Conservation (phyloP, 2,113 vertebrate species). For the Atlantisia rogersi region DNA sequence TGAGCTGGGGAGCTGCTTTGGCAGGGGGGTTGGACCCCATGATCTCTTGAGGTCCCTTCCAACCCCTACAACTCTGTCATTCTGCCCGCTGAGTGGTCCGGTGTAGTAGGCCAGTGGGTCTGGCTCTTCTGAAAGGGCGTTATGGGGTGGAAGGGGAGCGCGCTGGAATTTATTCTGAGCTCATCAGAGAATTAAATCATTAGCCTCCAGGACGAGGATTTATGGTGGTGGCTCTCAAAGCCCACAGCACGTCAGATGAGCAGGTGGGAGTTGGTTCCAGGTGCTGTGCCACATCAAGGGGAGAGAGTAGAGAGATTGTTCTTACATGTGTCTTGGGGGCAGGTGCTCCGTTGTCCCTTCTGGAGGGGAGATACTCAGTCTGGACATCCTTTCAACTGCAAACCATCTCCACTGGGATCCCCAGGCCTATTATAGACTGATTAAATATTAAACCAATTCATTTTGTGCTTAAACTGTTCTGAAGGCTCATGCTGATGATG, state of each 20-base stretch:
- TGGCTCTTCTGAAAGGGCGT: no score
- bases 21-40: no score
- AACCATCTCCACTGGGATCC: constrained; percentile 49
- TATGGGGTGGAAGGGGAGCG: accelerated
- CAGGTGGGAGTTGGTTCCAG: not conserved
- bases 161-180: not conserved
- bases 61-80: not conserved
- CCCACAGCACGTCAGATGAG: accelerated
- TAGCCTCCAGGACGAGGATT: not conserved
- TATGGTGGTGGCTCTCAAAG: not conserved
- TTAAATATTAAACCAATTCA: constrained; percentile 81
- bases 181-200: not conserved
- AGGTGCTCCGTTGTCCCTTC: not conserved
- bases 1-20: no score
- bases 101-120: accelerated
- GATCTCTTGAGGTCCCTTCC: no score
- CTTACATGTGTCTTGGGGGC: not conserved
- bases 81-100: not conserved
- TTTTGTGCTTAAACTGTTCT: constrained; percentile 77
- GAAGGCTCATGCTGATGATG: constrained; percentile 61
- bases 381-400: constrained; percentile 51
- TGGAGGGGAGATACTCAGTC: not conserved
- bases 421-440: constrained; percentile 65
- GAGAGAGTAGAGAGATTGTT: accelerated
- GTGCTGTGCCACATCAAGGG: not conserved